These are phyloP conservation scores for Fopius arisanus DNA, from an alignment of 1,140 invertebrate genomes.

Conservation along the genomic window DNA sequence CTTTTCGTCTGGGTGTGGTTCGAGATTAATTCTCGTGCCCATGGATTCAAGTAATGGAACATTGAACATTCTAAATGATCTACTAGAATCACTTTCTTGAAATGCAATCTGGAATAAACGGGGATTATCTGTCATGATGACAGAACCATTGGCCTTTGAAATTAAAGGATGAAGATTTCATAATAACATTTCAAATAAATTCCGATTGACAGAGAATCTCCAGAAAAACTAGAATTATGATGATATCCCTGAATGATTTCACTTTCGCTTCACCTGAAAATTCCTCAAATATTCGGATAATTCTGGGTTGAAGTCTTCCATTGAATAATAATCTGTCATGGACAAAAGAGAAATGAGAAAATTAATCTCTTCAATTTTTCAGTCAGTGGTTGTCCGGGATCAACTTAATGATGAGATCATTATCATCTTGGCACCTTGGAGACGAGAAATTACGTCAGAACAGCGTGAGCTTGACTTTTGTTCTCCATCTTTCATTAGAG, in stretches of 20 bases:
- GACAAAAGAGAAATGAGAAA: not conserved
- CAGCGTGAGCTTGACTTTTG: constrained; percentile 11
- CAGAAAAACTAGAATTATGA: no score
- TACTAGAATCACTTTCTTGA: not conserved
- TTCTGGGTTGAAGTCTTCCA: no score
- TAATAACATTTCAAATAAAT: no score
- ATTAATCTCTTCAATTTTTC: not conserved
- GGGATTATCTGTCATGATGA: no score
- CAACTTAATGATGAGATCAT: constrained; percentile 15
- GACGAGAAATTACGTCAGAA: not conserved
- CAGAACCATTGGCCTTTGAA: no score
- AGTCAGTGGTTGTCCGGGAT: no score
- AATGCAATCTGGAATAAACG: not conserved
- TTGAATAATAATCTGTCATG: no score
- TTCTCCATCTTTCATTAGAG: not conserved
- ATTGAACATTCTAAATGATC: not conserved
- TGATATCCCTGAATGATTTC: no score
- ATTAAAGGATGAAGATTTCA: no score
- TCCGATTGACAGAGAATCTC: no score
- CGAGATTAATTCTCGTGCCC: not conserved
- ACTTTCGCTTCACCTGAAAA: no score
- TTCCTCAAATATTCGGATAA: no score
- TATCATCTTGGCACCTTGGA: constrained; percentile 18
- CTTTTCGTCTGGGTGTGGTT: constrained; percentile 1
- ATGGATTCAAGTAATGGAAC: not conserved